Evolutionary conservation across 2,113 vertebrate genomes (phyloP).

Genomic region (Leiothrix lutea): DNA sequence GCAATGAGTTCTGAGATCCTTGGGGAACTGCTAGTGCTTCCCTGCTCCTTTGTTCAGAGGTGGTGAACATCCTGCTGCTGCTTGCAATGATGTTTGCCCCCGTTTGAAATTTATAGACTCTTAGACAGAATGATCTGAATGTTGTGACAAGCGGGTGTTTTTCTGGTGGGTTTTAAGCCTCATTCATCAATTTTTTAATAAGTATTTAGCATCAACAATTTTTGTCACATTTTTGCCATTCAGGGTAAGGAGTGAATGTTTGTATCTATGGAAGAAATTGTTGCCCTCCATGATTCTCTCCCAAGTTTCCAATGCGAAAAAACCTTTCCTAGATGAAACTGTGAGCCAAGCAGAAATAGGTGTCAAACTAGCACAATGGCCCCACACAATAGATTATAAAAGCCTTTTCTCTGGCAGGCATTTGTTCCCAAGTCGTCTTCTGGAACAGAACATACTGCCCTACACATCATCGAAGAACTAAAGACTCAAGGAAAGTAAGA

Average conservation of each 20-base stretch:
- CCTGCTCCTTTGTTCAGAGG: neutral
- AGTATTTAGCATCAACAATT: neutral
- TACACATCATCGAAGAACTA: conserved; percentile 20
- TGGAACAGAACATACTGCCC: conserved; percentile 45
- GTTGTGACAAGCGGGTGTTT: neutral
- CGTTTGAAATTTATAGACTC: neutral
- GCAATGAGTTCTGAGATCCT: neutral
- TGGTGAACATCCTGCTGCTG: neutral
- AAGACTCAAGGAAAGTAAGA: conserved; percentile 25
- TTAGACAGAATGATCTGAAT: neutral
- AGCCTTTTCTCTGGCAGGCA: conserved; percentile 5
- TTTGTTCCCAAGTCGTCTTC: conserved; percentile 29
- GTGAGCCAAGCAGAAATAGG: conserved; percentile 22
- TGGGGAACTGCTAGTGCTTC: neutral
- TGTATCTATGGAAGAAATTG: neutral
- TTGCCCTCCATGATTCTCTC: neutral
- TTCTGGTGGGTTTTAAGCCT: neutral
- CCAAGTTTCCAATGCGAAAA: neutral
- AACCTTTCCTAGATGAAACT: neutral
- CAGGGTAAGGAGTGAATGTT: neutral
- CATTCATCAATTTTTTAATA: neutral
- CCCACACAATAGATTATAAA: neutral
- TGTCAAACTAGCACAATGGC: conserved; percentile 9
- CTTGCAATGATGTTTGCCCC: neutral
- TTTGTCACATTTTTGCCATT: neutral